A percentile compares a stretch with the other conserved stretches of the same genome.
These are phyloP conservation scores for Acipenser transmontanus DNA, from an alignment of 2,797 vertebrate species.

Conservation along the genomic window DNA sequence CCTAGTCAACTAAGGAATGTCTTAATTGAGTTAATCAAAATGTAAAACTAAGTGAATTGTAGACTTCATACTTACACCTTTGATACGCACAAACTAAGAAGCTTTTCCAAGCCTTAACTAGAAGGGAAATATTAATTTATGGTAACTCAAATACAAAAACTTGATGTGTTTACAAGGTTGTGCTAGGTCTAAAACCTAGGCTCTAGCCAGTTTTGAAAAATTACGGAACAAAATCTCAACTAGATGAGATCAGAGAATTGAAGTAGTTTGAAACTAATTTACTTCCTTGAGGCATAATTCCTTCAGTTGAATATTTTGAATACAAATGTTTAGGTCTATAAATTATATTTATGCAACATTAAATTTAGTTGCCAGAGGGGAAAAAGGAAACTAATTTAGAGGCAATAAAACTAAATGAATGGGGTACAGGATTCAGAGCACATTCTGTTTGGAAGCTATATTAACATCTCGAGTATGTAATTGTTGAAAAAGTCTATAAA, in stretches of 20 bases:
- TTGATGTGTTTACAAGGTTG: too few species aligned
- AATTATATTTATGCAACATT: constrained; percentile 65
- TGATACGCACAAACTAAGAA: too few species aligned
- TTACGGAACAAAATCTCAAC: constrained; percentile 2
- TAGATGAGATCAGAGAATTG: constrained; percentile 9
- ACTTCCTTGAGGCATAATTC: constrained; percentile 39
- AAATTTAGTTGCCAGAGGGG: constrained; percentile 55
- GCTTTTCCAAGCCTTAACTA: too few species aligned
- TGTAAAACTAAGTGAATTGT: too few species aligned
- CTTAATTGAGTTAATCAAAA: too few species aligned
- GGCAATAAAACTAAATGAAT: constrained; percentile 75
- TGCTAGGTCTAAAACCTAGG: too few species aligned
- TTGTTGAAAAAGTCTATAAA: constrained; percentile 61
- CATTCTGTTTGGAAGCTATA: constrained; percentile 64
- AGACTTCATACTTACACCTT: too few species aligned
- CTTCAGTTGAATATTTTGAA: constrained; percentile 48
- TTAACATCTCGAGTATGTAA: constrained; percentile 63
- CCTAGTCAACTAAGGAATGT: too few species aligned
- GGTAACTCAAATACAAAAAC: too few species aligned
- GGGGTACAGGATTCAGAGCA: constrained; percentile 62
- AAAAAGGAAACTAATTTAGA: constrained; percentile 66
- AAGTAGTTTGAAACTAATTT: constrained; percentile 42
- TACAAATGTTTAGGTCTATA: constrained; percentile 60
- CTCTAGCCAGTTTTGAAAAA: constrained; percentile 1
- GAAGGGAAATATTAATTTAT: too few species aligned